Conservation (phyloP, 64 coral and sea anemone genomes). For the Stylophora pistillata region DNA sequence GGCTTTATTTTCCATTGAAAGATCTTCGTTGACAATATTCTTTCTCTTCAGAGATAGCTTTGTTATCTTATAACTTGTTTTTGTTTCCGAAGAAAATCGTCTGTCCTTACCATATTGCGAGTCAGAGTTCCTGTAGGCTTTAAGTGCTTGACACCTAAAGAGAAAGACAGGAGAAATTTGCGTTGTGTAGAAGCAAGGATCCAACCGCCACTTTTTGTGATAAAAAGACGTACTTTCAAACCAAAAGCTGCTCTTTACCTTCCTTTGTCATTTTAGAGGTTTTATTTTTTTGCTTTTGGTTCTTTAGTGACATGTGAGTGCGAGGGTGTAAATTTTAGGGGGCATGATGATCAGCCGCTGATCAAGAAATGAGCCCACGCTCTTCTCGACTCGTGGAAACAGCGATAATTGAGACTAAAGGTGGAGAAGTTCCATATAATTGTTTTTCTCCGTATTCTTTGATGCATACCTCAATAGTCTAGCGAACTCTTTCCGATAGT, state of each 20-base stretch:
- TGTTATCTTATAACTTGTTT: not conserved
- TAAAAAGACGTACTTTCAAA: too few relatives aligned
- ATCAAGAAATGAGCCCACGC: too few relatives aligned
- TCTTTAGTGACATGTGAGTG: too few relatives aligned
- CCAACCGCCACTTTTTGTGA: too few relatives aligned
- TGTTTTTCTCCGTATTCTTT: not conserved
- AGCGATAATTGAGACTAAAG: too few relatives aligned
- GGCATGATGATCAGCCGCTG: too few relatives aligned
- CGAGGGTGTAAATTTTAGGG: too few relatives aligned
- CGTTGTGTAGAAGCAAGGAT: not conserved
- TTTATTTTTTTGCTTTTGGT: too few relatives aligned
- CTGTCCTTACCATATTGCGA: not conserved
- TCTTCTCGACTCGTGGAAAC: too few relatives aligned
- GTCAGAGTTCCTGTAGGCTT: not conserved
- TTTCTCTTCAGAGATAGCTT: not conserved
- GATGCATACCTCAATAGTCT: constrained; percentile 30
- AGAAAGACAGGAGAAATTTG: not conserved
- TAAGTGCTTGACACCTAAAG: not conserved
- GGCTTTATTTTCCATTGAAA: not conserved
- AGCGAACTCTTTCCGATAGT: constrained; percentile 57
- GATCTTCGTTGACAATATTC: not conserved
- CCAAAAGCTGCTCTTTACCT: too few relatives aligned
- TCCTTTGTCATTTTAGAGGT: too few relatives aligned
- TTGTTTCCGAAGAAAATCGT: constrained; percentile 24
- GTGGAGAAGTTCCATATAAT: too few relatives aligned